phyloP scores from a whole-genome alignment of 2,888 invertebrate species.

The Lasioglossum vierecki region DNA sequence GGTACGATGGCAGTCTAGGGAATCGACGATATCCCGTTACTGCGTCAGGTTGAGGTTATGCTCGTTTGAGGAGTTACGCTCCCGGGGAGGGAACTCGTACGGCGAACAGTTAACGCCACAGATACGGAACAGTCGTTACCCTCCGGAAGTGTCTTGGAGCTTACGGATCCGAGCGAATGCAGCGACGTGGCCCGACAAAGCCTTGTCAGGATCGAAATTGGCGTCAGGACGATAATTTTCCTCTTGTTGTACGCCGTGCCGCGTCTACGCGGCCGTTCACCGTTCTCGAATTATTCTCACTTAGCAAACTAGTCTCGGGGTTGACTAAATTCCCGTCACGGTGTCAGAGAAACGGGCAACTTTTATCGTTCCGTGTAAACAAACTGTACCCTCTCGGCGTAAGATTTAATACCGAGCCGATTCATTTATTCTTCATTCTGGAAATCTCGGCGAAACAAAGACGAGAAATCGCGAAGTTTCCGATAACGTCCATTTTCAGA shows the following conservation, averaged over 20 bases:
- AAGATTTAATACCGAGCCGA: neutral
- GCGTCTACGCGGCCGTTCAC: constrained; percentile 26
- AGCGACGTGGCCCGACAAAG: constrained; percentile 34
- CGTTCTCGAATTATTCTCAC: constrained; percentile 61
- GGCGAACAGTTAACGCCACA: constrained; percentile 29
- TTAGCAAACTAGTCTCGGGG: constrained; percentile 30
- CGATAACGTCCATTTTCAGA: no score
- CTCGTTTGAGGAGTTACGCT: constrained; percentile 37
- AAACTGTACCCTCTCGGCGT: neutral
- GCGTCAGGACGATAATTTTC: constrained; percentile 65
- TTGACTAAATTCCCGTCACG: constrained; percentile 15
- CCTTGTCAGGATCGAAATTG: constrained; percentile 66
- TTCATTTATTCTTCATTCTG: neutral
- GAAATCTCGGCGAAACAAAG: neutral
- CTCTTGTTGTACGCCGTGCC: constrained; percentile 37
- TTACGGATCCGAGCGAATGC: constrained; percentile 40
- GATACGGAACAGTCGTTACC: constrained; percentile 62
- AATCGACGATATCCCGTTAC: constrained; percentile 49
- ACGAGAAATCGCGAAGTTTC: no score
- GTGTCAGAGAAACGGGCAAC: neutral
- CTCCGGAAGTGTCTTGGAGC: constrained; percentile 47
- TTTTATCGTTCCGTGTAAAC: neutral
- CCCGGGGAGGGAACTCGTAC: constrained; percentile 19
- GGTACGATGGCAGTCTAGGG: constrained; percentile 9
- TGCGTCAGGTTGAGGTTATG: constrained; percentile 23